phyloP scores from a whole-genome alignment of 2,113 vertebrate genomes.

The Antidorcas marsupialis region DNA sequence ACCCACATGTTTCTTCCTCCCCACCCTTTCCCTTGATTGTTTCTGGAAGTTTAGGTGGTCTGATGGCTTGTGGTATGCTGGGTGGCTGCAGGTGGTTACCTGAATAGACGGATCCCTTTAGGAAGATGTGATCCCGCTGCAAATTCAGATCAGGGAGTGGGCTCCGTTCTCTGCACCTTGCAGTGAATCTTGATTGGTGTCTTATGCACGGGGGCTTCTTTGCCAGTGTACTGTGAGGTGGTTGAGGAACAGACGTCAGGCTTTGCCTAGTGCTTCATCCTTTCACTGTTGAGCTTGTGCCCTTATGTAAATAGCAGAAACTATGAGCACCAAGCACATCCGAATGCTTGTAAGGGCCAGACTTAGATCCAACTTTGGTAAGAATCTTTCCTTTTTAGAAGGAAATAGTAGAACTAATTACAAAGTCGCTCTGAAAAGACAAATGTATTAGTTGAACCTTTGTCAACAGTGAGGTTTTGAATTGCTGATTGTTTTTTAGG shows the following conservation, averaged over 20 bases:
- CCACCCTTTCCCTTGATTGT: neutral
- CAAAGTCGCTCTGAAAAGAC: constrained; percentile 46
- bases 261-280: neutral
- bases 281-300: constrained; percentile 43
- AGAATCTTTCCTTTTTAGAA: constrained; percentile 49
- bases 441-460: constrained; percentile 53
- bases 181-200: neutral
- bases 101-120: neutral
- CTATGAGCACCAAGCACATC: constrained; percentile 61
- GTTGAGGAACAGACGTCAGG: neutral
- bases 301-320: constrained; percentile 76
- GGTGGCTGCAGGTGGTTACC: constrained; percentile 50
- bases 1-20: neutral
- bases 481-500: constrained; percentile 46
- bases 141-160: neutral
- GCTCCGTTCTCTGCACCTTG: neutral
- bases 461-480: constrained; percentile 54
- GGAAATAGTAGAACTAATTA: constrained; percentile 56
- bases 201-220: neutral
- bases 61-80: neutral
- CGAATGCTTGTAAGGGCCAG: constrained; percentile 33
- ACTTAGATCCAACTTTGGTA: constrained; percentile 54
- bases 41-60: constrained; percentile 38
- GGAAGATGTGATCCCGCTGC: neutral
- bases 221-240: neutral